Base-by-base conservation (phyloP, 2,113 vertebrate species). In the Zosterops borbonicus region DNA sequence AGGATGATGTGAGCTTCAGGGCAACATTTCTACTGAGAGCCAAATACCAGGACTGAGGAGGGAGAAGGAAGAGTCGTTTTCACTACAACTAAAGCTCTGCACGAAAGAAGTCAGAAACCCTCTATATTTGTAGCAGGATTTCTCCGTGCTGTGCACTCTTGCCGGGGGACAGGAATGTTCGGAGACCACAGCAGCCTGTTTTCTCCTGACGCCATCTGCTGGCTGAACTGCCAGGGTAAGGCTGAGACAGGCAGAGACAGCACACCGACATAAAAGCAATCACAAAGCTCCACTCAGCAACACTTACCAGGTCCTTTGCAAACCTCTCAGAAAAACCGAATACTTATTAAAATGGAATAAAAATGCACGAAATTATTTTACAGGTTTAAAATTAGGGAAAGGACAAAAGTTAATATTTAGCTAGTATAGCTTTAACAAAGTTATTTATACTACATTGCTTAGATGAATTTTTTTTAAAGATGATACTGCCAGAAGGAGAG, bases 91-190 rank as follows among this genome's bases (percentile, higher is more conserved):
- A 29, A 39, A 63, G 73, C 75, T 58, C 39, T 9, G 25, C 35
- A 13, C 4, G 8, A 18, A 50, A 73, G 46, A 33, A 14, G 6
- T 33, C 74, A 29, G 71, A n/a, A 76, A 12, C 3, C 5, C n/a
- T 5, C 10, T 2, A 29, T 8, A 6, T 6, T 15, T 0, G 1
- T 1, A 24, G 21, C 6, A 33, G 53, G 13, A n/a, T 73, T 58
- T 39, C 62, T 9, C 35, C 0, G 1, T 0, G 37, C 37, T 14
- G 2, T 0, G 24, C 5, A 4, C 28, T 23, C 46, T 6, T 7
- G 53, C 19, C 14, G 33, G 65, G 47, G 58, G n/a, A 75, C 27
- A 8, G 42, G n/a, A 11, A 21, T 5, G 17, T 11, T 4, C 2
- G n/a, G 28, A 65, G 50, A 15, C 0, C 12, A 1, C 9, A 21